Evolutionary conservation across 2,113 vertebrate species (phyloP).

Genomic region (Machaerirhynchus nigripectus): DNA sequence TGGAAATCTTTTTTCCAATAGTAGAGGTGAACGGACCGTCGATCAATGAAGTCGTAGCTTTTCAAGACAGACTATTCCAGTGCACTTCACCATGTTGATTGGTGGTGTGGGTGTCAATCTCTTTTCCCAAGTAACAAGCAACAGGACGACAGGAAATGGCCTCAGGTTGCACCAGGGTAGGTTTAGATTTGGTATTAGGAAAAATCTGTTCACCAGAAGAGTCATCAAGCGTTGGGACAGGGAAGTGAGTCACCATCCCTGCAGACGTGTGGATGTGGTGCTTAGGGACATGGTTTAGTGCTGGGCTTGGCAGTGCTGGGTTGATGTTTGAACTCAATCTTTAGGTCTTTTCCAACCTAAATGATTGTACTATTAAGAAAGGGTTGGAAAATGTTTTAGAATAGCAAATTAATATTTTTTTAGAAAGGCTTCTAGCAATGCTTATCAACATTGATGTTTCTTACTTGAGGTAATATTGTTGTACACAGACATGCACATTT

Average conservation of each 20-base stretch:
- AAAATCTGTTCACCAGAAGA: background rate
- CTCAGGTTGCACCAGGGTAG: background rate
- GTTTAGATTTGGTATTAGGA: background rate
- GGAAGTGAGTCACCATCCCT: background rate
- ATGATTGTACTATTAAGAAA: background rate
- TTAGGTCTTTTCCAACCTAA: background rate
- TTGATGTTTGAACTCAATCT: background rate
- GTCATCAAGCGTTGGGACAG: background rate
- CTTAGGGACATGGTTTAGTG: background rate
- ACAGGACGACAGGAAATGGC: background rate
- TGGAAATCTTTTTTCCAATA: background rate
- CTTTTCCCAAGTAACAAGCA: background rate
- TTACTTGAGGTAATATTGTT: background rate
- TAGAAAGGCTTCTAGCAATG: background rate
- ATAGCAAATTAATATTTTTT: background rate
- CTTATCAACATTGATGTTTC: background rate
- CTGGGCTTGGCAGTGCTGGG: background rate
- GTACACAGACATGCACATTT: background rate
- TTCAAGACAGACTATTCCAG: background rate
- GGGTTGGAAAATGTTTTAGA: background rate
- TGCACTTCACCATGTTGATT: background rate
- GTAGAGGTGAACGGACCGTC: background rate
- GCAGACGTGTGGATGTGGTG: background rate
- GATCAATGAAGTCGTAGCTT: background rate
- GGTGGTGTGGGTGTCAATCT: background rate